Evolutionary conservation across 2,797 vertebrate genomes (phyloP), one percentile per base, ranked within the genome.

Genomic region (Coilia nasus): DNA sequence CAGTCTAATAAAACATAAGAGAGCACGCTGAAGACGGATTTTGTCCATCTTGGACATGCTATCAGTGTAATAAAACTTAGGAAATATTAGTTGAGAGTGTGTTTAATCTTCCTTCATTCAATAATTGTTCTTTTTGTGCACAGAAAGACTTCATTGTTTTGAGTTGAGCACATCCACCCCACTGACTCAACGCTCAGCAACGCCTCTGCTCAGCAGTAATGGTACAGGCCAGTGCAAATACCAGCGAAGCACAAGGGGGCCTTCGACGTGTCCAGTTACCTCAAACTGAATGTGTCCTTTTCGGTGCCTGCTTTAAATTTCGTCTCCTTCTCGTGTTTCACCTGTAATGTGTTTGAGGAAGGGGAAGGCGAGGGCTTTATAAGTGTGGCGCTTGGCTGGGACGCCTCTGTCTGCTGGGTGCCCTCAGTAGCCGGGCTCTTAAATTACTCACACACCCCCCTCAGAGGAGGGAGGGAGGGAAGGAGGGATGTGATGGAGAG

Each of bases 401-500:
- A 31, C 10, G 64, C 21, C 60, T 14, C 62, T 67, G 62, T 31
- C 62, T 67, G 62, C 62, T 67, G 62, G 25, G 28, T 75, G 67
- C 67, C 67, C 31, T 81, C 62, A 23, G 31, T 85, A 47, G 57
- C 35, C 10, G 14, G 19, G 41, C 84, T 81, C 31, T 84, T 84
- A 85, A 67, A 82, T 85, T 82, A 85, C 80, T 50, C 12, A 81
- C 54, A n/a, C 56, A 75, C 28, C 67, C 31, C 67, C 67, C 17
- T 17, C 6, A 17, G 17, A 15, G 62, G 62, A 15, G 62, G 50
- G 50, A n/a, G n/a, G 50, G 50, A 54, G 50, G 50, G 50, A 14
- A 54, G 50, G 14, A 7, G 50, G 14, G 50, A 9, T 2, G 50
- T 10, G 50, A 3, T 9, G 50, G 62, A 35, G 12, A 14, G 4